A percentile compares a stretch with the other conserved stretches of the same genome.
These are phyloP conservation scores for Capra hircus DNA, from an alignment of 2,113 vertebrate genomes.

Conservation along the genomic window DNA sequence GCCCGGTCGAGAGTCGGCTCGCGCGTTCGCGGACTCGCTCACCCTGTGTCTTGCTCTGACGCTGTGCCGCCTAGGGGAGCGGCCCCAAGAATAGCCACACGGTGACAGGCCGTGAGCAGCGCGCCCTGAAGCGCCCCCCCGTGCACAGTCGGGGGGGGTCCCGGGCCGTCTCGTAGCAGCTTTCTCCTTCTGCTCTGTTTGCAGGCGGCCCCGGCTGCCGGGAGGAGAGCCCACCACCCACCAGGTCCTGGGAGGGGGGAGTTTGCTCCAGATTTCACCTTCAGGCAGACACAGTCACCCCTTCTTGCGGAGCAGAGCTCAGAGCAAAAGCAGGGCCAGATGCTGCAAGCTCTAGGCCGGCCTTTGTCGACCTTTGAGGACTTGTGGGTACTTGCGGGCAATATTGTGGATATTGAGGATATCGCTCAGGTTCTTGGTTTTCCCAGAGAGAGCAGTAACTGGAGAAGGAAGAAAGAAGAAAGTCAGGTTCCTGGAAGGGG, in stretches of 20 bases:
- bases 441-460: neutral
- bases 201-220: accelerated
- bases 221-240: no score
- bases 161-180: accelerated
- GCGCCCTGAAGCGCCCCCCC: accelerated
- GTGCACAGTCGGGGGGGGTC: accelerated
- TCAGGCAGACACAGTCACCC: neutral
- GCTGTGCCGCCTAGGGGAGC: neutral
- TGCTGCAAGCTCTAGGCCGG: accelerated
- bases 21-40: accelerated
- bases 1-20: accelerated
- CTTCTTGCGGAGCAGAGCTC: neutral
- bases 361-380: neutral
- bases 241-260: neutral
- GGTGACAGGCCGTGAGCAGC: accelerated
- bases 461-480: neutral
- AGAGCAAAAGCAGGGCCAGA: neutral
- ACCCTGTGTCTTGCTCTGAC: neutral
- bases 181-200: neutral
- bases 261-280: accelerated
- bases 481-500: neutral
- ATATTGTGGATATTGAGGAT: neutral
- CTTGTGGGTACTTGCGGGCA: neutral
- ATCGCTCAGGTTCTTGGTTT: neutral
- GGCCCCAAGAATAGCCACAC: neutral